A percentile compares a stretch with the other conserved stretches of the same genome.
Conservation (phyloP, 2,113 vertebrate species). For the Motacilla alba region DNA sequence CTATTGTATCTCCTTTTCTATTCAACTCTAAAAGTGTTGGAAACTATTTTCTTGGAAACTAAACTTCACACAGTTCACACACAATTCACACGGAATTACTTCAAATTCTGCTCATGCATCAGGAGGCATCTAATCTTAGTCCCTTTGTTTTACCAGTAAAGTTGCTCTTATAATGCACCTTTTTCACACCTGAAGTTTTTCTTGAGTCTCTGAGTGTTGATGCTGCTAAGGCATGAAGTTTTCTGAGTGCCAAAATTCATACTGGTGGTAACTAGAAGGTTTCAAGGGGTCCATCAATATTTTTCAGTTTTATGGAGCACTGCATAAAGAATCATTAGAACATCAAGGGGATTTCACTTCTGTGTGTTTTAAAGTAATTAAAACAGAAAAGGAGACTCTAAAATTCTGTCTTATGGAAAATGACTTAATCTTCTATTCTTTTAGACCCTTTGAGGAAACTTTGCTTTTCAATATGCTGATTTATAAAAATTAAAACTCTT, state of each 20-base stretch:
- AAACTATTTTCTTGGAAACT: neutral
- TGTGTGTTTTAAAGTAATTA: neutral
- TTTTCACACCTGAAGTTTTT: conserved; percentile 2
- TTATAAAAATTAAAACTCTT: neutral
- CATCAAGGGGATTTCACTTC: neutral
- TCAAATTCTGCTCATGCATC: conserved; percentile 18
- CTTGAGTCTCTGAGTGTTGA: conserved; percentile 17
- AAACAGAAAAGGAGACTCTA: neutral
- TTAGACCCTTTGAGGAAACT: neutral
- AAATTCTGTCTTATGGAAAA: neutral
- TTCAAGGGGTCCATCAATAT: neutral
- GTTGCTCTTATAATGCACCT: neutral
- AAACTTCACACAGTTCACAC: neutral
- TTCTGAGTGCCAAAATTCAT: conserved; percentile 79
- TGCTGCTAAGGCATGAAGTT: conserved; percentile 77
- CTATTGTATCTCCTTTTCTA: neutral
- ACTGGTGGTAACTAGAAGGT: conserved; percentile 73
- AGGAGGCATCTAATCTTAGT: neutral
- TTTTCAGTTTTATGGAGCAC: neutral
- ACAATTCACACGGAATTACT: conserved; percentile 10
- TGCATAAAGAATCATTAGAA: neutral
- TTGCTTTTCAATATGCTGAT: neutral
- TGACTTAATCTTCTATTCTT: neutral
- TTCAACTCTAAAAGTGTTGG: neutral
- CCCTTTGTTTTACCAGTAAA: conserved; percentile 18